phyloP scores from a whole-genome alignment of 2,797 vertebrate genomes.

The Chelon auratus region DNA sequence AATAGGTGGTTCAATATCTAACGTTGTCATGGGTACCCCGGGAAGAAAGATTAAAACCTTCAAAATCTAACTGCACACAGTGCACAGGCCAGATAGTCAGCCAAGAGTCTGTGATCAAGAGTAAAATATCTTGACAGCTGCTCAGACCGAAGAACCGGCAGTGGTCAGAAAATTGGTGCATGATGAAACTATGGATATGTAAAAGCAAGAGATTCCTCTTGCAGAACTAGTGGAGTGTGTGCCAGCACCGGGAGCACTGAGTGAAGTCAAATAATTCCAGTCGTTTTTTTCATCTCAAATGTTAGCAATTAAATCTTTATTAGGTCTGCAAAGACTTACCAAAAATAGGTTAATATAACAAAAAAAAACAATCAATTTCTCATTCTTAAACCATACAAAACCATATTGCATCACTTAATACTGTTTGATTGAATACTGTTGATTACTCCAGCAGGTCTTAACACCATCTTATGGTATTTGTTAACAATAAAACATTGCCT shows the following conservation, averaged over 20 bases:
- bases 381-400: conserved; percentile 84
- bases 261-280: conserved; percentile 55
- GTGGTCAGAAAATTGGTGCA: conserved; percentile 48
- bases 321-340: conserved; percentile 82
- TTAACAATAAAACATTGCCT: not conserved
- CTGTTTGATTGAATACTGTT: conserved; percentile 57
- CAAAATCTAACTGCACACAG: conserved; percentile 7
- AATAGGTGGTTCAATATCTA: conserved; percentile 5
- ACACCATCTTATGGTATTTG: conserved; percentile 35
- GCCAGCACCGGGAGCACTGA: not conserved
- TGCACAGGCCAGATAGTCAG: conserved; percentile 9
- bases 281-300: conserved; percentile 61
- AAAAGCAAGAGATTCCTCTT: conserved; percentile 28
- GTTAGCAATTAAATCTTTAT: conserved; percentile 85
- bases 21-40: not conserved
- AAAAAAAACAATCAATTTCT: conserved; percentile 66
- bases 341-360: conserved; percentile 87
- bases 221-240: conserved; percentile 18
- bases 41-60: not conserved
- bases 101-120: conserved; percentile 33
- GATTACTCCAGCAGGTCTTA: conserved; percentile 52
- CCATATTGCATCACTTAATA: conserved; percentile 67
- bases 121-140: conserved; percentile 35
- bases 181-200: conserved; percentile 50
- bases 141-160: conserved; percentile 37